Base-by-base conservation (phyloP, 64 coral and sea anemone genomes). In the Porites australiensis region DNA sequence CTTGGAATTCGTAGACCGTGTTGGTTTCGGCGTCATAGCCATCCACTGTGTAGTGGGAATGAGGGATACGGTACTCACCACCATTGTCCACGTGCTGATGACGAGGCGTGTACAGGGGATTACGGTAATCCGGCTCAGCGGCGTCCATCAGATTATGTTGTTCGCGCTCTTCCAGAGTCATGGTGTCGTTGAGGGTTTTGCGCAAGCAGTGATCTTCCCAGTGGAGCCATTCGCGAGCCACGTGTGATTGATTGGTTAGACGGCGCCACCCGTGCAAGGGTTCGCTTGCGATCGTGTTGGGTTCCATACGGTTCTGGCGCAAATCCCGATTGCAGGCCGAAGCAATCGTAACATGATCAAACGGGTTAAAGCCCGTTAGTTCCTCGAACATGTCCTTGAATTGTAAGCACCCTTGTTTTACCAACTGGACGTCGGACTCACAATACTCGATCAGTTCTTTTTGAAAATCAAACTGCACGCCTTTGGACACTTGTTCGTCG, bases 301-400 rank as follows among this genome's bases (percentile, higher is more conserved):
- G 16, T 47, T 83, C 58, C 80, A 46, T 82, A 73, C 87, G 79
- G 5, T 79, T 53, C 0, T 67, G 53, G 0, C 92, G 44, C 12
- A 81, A 82, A 8, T 88, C 92, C 13, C 65, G 44, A 51, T 93
- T 93, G 11, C 85, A 88, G 0, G 75, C 85, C 8, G 64, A 88
- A 13, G 92, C 92, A 18, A 93, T 93, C 2, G 92, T 93, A 0
- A 82, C 59, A 0, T 72, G 16, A 0, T 65, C 67, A 8, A 88
- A 94, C 2, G 77, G 67, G 15, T 88, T 63, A 14, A 89, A n/a
- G 0, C 44, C 85, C 5, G 65, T 77, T 13, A 1, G 71, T 57
- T 3, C 21, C 58, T 89, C 12, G 15, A 89, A 89, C 10, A 14
- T n/a, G 0, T 6, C 2, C 47, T 89, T 62, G 23, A 89, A 64